Conservation (phyloP, 2,113 vertebrate species). For the Athene cunicularia region DNA sequence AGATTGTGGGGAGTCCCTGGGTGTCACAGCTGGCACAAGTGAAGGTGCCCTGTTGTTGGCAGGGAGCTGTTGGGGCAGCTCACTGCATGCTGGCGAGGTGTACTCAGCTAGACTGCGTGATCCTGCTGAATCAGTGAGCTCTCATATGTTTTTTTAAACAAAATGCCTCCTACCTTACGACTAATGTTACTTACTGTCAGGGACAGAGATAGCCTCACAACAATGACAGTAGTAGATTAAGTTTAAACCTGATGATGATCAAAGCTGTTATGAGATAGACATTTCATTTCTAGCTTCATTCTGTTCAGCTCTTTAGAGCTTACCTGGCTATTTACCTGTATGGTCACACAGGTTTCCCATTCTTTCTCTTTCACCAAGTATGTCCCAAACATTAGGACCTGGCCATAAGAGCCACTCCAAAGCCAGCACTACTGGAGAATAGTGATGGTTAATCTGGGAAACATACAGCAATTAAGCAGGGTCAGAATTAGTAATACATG, state of each 20-base stretch:
- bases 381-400: not conserved
- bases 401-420: not conserved
- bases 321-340: not conserved
- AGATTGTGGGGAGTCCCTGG: accelerated
- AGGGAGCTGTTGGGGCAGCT: not conserved
- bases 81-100: no score
- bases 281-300: not conserved
- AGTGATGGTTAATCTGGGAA: not conserved
- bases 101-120: not conserved
- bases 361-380: not conserved
- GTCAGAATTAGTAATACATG: not conserved
- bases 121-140: not conserved
- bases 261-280: not conserved
- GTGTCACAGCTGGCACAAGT: not conserved
- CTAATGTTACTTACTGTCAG: not conserved
- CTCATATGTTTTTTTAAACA: not conserved
- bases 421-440: not conserved
- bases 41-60: not conserved
- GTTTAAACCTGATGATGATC: not conserved
- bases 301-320: not conserved
- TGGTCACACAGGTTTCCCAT: not conserved
- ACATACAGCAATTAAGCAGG: not conserved
- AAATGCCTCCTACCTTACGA: not conserved
- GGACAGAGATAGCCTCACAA: not conserved
- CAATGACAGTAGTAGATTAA: not conserved